Evolutionary conservation across 2,797 vertebrate genomes (phyloP), one percentile per base, ranked within the genome.

Genomic region (Anisognathus igniventris): DNA sequence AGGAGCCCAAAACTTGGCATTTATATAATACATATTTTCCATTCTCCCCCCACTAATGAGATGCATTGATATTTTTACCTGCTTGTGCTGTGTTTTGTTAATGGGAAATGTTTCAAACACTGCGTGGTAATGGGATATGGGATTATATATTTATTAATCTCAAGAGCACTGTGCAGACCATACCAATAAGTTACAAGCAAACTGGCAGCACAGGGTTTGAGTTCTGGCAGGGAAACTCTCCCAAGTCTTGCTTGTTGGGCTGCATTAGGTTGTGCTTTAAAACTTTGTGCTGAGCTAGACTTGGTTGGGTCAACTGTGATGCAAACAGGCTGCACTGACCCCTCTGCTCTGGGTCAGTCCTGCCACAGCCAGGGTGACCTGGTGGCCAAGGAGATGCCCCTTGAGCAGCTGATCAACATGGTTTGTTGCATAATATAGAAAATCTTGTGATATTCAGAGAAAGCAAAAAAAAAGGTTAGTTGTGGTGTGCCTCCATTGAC

Each of bases 91-190:
- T 67, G 57, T 90, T 96, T 94, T 84, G 77, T 89, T 96, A 96
- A 93, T 89, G 83, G 66, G 60, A 90, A 96, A 42, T 30, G 33
- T 94, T 95, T 95, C 92, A 81, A 95, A 76, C 71, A 62, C 68
- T 28, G 48, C 66, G 67, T 67, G 64, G 85, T 94, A 96, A 97
- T 70, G 85, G 92, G 82, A 86, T 94, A 91, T 44, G 54, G 91
- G 89, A 94, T 96, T 96, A 92, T 92, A 61, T 45, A 94, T 84
- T 96, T 94, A 95, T 93, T 97, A 93, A 93, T 94, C 94, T 87
- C 94, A 60, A 71, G 95, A 96, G 92, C 67, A 30, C 67, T 31
- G 30, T 92, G 91, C 28, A 45, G 33, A 42, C 53, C 6, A 19
- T 78, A 96, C 90, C 86, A 94, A 76, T 94, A 84, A 95, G 82